Evolutionary conservation across 2,113 vertebrate genomes (phyloP).

Genomic region (Lophura nycthemera): DNA sequence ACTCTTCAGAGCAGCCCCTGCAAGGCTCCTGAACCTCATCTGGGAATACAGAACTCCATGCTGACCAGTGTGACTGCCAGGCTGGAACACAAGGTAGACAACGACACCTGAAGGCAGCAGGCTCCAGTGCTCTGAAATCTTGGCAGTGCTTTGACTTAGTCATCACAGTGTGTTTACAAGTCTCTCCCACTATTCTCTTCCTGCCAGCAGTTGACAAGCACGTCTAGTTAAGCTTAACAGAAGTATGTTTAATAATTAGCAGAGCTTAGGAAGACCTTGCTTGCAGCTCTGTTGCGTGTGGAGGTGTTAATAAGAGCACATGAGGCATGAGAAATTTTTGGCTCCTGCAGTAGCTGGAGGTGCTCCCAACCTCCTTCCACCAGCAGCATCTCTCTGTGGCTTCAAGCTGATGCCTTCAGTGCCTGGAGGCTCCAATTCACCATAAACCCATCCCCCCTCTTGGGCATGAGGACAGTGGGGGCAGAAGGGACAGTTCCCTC

Average conservation of each 20-base stretch:
- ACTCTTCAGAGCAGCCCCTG: neutral
- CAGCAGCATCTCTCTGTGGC: neutral
- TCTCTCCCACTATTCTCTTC: slow-evolving; percentile 16
- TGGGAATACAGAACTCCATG: neutral
- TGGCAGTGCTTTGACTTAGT: slow-evolving; percentile 9
- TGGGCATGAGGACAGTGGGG: rapidly evolving
- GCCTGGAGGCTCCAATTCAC: neutral
- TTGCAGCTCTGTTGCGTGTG: neutral
- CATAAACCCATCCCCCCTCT: neutral
- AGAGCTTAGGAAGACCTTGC: slow-evolving; percentile 40
- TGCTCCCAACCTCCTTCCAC: neutral
- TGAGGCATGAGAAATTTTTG: neutral
- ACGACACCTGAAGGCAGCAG: slow-evolving; percentile 60
- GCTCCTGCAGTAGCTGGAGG: slow-evolving; percentile 3
- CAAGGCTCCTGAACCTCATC: neutral
- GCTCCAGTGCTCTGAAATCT: neutral
- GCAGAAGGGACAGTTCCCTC: too few species aligned
- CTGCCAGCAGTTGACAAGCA: slow-evolving; percentile 52
- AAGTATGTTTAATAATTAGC: slow-evolving; percentile 59
- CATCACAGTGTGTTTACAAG: neutral
- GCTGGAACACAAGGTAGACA: slow-evolving; percentile 16
- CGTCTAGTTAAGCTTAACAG: slow-evolving; percentile 38
- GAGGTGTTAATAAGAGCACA: slow-evolving; percentile 52
- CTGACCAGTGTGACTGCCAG: neutral
- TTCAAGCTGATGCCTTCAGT: neutral